Base-by-base conservation (phyloP, 2,888 invertebrate species). In the Heliconius sara region DNA sequence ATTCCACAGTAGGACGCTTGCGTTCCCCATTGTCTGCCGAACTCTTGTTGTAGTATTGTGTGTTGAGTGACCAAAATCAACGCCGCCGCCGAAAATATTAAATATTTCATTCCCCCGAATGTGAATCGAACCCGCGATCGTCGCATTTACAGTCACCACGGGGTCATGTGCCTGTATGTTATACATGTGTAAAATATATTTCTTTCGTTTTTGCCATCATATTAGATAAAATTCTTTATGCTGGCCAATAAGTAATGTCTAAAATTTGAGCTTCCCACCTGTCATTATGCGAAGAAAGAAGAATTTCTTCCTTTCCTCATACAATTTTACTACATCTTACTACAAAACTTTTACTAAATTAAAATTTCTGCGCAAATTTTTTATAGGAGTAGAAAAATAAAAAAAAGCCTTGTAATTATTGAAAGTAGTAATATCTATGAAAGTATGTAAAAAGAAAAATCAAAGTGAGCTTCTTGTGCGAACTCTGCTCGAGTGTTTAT, bases 401-500 rank as follows among this genome's bases (percentile, higher is more conserved):
- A 70, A 43, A 25, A 39, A 43, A 39, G n/a, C 4, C 68, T 70
- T 70, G 43, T 43, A 43, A 70, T 70, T n/a, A 70, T 70, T 70
- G 68, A 70, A 70, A 70, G 68, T 70, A 70, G 68, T 70, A 70
- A 70, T 70, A 70, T 70, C 43, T 70, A 39, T 70, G 25, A 70
- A 70, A 70, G 68, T 43, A 70, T 43, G 43, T 70, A 43, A 70
- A 70, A 70, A 43, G 39, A 43, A 70, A 67, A 68, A 68, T 34
- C n/a, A 22, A 39, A 13, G n/a, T 25, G 43, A 43, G 16, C 7
- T 43, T 70, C 68, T 68, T 39, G 43, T 70, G 43, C 43, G 5
- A 43, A n/a, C 43, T 70, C 43, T 60, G 60, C 60, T 39, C n/a
- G 43, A 43, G 22, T 22, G 25, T 70, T 43, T 70, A 70, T 70